These are phyloP conservation scores for Camponotus floridanus DNA, from an alignment of 1,140 invertebrate genomes.

Conservation along the genomic window DNA sequence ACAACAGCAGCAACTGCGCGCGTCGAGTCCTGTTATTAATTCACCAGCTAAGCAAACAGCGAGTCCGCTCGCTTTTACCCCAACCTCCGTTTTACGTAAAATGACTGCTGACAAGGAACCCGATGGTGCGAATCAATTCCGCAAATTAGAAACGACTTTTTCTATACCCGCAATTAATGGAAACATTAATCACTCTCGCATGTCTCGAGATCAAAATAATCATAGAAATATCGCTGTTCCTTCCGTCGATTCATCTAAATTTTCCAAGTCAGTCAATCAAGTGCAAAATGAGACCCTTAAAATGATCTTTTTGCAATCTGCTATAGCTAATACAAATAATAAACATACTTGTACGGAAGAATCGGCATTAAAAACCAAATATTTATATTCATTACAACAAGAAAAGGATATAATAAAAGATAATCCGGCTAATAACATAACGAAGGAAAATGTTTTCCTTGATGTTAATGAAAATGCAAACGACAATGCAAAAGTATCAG, in stretches of 20 bases:
- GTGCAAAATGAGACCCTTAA: constrained; percentile 52
- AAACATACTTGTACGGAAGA: constrained; percentile 56
- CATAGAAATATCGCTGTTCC: not conserved
- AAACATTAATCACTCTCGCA: constrained; percentile 50
- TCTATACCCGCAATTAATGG: constrained; percentile 38
- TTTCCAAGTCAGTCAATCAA: constrained; percentile 54
- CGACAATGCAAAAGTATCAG: constrained; percentile 19
- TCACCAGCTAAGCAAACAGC: constrained; percentile 83
- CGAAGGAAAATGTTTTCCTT: constrained; percentile 30
- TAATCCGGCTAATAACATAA: constrained; percentile 26
- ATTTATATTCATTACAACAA: constrained; percentile 51
- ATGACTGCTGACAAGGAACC: constrained; percentile 96
- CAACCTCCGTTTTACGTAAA: constrained; percentile 96
- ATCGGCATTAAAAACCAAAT: constrained; percentile 75
- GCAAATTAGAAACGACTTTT: constrained; percentile 70
- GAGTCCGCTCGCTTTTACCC: constrained; percentile 93
- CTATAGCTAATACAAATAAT: constrained; percentile 40
- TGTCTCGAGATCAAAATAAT: constrained; percentile 24
- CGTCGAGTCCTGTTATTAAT: constrained; percentile 82
- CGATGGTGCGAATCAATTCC: constrained; percentile 84
- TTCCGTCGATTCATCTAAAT: constrained; percentile 19
- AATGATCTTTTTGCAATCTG: constrained; percentile 47
- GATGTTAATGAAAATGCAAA: constrained; percentile 32
- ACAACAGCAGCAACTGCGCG: constrained; percentile 82
- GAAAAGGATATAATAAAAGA: constrained; percentile 34